phyloP scores from a whole-genome alignment of 23 tunicate species.

The Styela clava region DNA sequence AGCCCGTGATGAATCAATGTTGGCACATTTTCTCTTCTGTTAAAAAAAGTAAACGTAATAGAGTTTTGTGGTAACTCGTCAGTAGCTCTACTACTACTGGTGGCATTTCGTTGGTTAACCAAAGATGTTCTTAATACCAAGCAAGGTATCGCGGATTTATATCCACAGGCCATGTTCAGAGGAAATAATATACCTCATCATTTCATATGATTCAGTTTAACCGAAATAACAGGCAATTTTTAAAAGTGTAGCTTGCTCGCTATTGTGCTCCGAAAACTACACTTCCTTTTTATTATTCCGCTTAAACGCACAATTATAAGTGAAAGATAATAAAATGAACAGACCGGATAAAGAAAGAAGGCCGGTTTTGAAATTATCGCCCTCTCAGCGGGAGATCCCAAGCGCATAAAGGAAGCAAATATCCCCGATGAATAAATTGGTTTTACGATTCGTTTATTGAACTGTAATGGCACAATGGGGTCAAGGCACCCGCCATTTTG shows the following conservation, averaged over 20 bases:
- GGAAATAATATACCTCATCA: no score
- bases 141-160: no score
- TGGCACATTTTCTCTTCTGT: background rate
- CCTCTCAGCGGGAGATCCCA: background rate
- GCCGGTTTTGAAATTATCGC: background rate
- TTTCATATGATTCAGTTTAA: no score
- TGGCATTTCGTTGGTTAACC: no score
- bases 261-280: background rate
- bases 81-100: no score
- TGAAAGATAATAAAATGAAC: background rate
- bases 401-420: background rate
- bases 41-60: no score
- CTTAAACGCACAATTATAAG: conserved; percentile 50
- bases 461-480: background rate
- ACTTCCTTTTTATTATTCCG: conserved; percentile 49
- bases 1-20: conserved; percentile 15
- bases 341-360: background rate
- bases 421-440: background rate
- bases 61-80: no score
- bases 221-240: no score
- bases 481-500: background rate
- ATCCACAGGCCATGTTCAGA: no score
- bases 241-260: background rate
- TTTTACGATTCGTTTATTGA: background rate
- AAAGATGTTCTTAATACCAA: no score